These are phyloP conservation scores for Acleris laterana DNA, from an alignment of 2,888 invertebrate species.

Conservation along the genomic window DNA sequence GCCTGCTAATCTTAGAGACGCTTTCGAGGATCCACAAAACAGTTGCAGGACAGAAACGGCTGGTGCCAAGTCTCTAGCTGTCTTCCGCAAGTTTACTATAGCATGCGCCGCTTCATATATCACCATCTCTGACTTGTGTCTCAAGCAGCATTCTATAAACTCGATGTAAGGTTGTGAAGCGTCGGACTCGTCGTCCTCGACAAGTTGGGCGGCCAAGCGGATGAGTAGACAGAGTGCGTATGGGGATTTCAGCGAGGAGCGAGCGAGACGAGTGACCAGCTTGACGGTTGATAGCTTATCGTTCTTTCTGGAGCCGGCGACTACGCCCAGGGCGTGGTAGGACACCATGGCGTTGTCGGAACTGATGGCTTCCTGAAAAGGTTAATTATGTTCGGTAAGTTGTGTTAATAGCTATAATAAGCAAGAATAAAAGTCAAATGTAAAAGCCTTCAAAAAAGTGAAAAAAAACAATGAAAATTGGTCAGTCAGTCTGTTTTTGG, in stretches of 20 bases:
- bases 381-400: constrained; percentile 10
- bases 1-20: constrained; percentile 97
- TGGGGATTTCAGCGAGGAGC: constrained; percentile 94
- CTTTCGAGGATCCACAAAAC: constrained; percentile 98
- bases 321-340: constrained; percentile 98
- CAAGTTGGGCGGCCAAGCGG: constrained; percentile 96
- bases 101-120: constrained; percentile 99
- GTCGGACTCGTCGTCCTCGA: constrained; percentile 93
- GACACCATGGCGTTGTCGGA: constrained; percentile 93
- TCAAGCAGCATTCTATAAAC: constrained; percentile 96
- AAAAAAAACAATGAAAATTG: too few relatives aligned
- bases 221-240: constrained; percentile 98
- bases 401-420: not conserved
- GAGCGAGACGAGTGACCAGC: constrained; percentile 94
- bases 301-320: constrained; percentile 96
- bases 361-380: constrained; percentile 75
- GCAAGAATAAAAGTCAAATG: too few relatives aligned
- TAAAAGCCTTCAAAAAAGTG: too few relatives aligned
- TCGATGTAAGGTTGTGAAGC: constrained; percentile 91
- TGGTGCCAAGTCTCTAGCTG: constrained; percentile 94
- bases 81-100: constrained; percentile 95
- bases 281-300: constrained; percentile 98
- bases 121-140: constrained; percentile 99
- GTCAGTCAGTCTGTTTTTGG: too few relatives aligned
- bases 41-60: constrained; percentile 98